A percentile compares a stretch with the other conserved stretches of the same genome.
These are phyloP conservation scores for Condylura cristata DNA, from an alignment of 2,113 vertebrate species.

Conservation along the genomic window DNA sequence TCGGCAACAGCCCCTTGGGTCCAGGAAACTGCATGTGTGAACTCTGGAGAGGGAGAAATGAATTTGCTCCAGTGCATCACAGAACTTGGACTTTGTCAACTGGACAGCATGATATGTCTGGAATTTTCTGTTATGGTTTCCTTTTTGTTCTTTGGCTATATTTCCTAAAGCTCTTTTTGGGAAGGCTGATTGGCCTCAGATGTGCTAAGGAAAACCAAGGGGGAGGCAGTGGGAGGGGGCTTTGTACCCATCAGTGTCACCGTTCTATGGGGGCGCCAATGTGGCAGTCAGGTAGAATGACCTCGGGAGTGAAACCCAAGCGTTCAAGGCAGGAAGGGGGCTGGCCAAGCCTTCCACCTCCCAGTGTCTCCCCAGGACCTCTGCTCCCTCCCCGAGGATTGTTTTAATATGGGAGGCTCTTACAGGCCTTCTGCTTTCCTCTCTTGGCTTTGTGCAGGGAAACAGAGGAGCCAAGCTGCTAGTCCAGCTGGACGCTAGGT, in stretches of 20 bases:
- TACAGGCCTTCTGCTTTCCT: not conserved
- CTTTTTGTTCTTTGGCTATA: slow-evolving; percentile 66
- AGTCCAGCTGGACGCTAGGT: not conserved
- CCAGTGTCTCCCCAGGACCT: not conserved
- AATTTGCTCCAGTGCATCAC: slow-evolving; percentile 31
- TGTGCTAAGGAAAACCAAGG: slow-evolving; percentile 27
- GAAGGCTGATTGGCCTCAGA: slow-evolving; percentile 63
- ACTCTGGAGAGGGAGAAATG: slow-evolving; percentile 43
- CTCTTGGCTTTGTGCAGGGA: not conserved
- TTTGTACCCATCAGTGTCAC: not conserved
- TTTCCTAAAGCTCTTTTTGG: slow-evolving; percentile 60
- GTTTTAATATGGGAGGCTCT: not conserved
- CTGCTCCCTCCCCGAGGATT: not conserved
- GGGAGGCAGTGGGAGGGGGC: not conserved
- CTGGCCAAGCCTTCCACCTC: too few species aligned
- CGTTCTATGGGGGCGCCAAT: not conserved
- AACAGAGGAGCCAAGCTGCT: not conserved
- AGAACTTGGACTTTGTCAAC: slow-evolving; percentile 67
- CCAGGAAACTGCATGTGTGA: not conserved
- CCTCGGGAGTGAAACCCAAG: not conserved
- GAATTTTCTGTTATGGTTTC: slow-evolving; percentile 77
- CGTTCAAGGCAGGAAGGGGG: not conserved
- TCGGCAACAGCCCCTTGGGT: not conserved
- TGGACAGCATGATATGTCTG: slow-evolving; percentile 65
- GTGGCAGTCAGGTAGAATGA: not conserved